Base-by-base conservation (phyloP, 2,888 invertebrate species). In the Drosophila monieri region DNA sequence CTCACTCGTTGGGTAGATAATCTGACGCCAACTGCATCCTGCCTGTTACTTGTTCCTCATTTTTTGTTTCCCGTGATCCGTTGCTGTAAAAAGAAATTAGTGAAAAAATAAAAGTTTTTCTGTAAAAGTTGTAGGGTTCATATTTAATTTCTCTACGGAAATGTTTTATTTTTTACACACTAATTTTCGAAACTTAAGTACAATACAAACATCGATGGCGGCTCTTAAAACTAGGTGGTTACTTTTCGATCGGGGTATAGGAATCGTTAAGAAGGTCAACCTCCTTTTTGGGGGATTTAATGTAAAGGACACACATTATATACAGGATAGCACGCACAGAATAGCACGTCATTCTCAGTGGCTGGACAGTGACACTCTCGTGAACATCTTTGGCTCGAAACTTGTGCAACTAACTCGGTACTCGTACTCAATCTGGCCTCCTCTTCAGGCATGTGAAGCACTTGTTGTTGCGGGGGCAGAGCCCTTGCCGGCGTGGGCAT, bases 361-460 rank as follows among this genome's bases (percentile, higher is more conserved):
- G 61, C 56, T 70, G 61, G 52, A 72, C 18, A 18, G 18, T 1
- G 18, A 78, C 76, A 74, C 75, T 78, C 62, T 73, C 71, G 72
- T 84, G 73, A 58, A 81, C 74, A 76, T 89, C 90, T 89, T 89
- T 90, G 90, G 89, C 89, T 78, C 74, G 67, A 75, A 75, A 76
- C 76, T 76, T 71, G 73, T 80, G 73, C 71, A 49, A 67, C 64
- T 61, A 52, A 44, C 47, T 14, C 25, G 49, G 32, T n/a, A 35
- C 5, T n/a, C 35, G 9, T 18, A 37, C 43, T 12, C 18, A 32
- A 41, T 41, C 41, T 15, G n/a, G 6, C 4, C 21, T 23, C 43
- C 51, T 21, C 15, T 15, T 77, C 60, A 88, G 73, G 83, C 86
- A 57, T 88, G 83, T 18, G 85, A 67, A 9, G 76, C 88, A 5